These are phyloP conservation scores for Mastacembelus armatus DNA, from an alignment of 2,797 vertebrate species.

Conservation along the genomic window DNA sequence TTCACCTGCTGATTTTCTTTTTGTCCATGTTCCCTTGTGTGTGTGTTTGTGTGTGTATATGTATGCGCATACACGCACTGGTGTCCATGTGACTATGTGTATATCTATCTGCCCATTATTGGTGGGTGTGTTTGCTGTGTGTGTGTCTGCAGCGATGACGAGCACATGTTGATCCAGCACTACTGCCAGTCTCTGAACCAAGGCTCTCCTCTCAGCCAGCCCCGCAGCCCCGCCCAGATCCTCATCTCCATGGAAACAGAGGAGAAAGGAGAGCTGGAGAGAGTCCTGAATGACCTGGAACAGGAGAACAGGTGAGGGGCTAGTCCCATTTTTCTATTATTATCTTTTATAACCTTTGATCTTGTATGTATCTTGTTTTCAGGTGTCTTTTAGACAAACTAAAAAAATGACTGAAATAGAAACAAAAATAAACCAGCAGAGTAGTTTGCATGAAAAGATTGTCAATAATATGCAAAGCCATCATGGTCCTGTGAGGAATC, in stretches of 20 bases:
- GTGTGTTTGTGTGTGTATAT: conserved; percentile 13
- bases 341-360: no score
- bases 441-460: no score
- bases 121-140: conserved; percentile 34
- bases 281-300: conserved; percentile 96
- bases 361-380: no score
- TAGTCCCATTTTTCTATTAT: not conserved
- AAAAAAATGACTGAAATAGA: no score
- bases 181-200: conserved; percentile 99
- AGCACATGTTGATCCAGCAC: conserved; percentile 99
- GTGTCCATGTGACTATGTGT: conserved; percentile 2
- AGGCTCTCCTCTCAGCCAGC: conserved; percentile 98
- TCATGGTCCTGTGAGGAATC: no score
- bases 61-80: not conserved
- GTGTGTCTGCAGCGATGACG: conserved; percentile 92
- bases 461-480: no score
- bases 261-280: conserved; percentile 97
- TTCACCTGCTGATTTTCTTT: conserved; percentile 48
- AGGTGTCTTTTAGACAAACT: no score
- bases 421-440: no score
- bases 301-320: conserved; percentile 94
- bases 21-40: conserved; percentile 15
- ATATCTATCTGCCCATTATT: conserved; percentile 49
- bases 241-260: conserved; percentile 98
- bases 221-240: conserved; percentile 98